Evolutionary conservation across 2,888 invertebrate species (phyloP).

Genomic region (Aleiodes testaceus): DNA sequence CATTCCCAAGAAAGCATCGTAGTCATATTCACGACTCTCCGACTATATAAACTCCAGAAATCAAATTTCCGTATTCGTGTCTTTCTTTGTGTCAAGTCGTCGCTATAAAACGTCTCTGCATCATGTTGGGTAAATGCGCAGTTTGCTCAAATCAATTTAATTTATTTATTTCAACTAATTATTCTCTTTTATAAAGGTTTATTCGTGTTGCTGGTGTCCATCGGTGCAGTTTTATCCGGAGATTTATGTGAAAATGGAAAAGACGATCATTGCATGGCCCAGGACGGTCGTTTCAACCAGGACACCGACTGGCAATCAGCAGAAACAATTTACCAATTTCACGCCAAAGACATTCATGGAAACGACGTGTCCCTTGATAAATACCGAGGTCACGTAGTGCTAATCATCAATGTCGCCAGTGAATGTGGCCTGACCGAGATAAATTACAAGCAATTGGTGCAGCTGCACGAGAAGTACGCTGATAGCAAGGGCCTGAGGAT

Average conservation of each 20-base stretch:
- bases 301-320: conserved; percentile 78
- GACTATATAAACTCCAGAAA: conserved; percentile 8
- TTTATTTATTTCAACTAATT: background rate
- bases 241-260: conserved; percentile 44
- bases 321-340: conserved; percentile 85
- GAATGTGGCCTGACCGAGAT: conserved; percentile 87
- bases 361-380: conserved; percentile 84
- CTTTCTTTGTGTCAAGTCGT: background rate
- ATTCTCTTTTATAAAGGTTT: background rate
- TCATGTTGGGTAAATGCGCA: conserved; percentile 22
- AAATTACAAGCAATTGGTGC: conserved; percentile 87
- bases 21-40: background rate
- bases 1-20: background rate
- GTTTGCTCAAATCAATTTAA: no score
- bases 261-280: conserved; percentile 43
- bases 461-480: conserved; percentile 82
- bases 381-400: conserved; percentile 85
- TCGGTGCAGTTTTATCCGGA: conserved; percentile 21
- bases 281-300: conserved; percentile 58
- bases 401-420: conserved; percentile 92
- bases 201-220: conserved; percentile 34
- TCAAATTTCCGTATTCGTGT: background rate
- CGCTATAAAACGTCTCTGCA: background rate
- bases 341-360: conserved; percentile 87
- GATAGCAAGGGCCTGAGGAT: conserved; percentile 79